Base-by-base conservation (phyloP, 2,888 invertebrate species). In the Philhelius pedissequus region DNA sequence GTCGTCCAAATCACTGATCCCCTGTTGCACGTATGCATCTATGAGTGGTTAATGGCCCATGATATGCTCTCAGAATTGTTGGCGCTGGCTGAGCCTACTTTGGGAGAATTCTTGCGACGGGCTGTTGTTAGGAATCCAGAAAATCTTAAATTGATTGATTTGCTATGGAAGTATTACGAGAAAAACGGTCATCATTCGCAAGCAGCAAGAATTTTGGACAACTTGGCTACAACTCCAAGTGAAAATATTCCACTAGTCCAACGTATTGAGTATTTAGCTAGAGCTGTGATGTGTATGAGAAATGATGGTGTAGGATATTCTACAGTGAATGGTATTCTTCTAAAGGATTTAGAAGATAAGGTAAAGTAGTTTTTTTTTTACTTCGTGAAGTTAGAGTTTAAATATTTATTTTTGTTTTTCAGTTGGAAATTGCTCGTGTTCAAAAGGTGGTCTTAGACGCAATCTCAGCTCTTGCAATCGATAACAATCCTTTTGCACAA, bases 111-210 rank as follows among this genome's bases (percentile, higher is more conserved):
- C 87, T 87, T 92, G 40, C 89, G 91, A 15, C 90, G 91, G 18
- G 92, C 91, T 64, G 92, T 91, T 2, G 88, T 90, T 82, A 92
- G 92, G 73, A 92, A 93, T 90, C 93, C 94, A 8, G 93, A 95
- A 58, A 92, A 94, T 87, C 90, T 94, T 1, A 92, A 92, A 87
- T 92, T 95, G 22, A 93, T 96, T 86, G 97, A 98, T 90, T 92
- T 99, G 86, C 92, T 99, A 73, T 99, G 99, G 99, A 97, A 97
- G 91, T 98, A 96, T 90, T 98, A 99, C 89, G 98, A 99, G 91
- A 96, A 96, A 90, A 96, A 95, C 88, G 96, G 96, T 30, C 97
- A 98, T 90, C 99, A 98, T 90, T 94, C 96, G 1, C 96, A 97
- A 9, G 99, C 99, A 1, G 98, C 99, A 0, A 95, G 96, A 88